A percentile compares a stretch with the other conserved stretches of the same genome.
These are phyloP conservation scores for Arrhamphus sclerolepis DNA, from an alignment of 2,797 vertebrate species.

Conservation along the genomic window DNA sequence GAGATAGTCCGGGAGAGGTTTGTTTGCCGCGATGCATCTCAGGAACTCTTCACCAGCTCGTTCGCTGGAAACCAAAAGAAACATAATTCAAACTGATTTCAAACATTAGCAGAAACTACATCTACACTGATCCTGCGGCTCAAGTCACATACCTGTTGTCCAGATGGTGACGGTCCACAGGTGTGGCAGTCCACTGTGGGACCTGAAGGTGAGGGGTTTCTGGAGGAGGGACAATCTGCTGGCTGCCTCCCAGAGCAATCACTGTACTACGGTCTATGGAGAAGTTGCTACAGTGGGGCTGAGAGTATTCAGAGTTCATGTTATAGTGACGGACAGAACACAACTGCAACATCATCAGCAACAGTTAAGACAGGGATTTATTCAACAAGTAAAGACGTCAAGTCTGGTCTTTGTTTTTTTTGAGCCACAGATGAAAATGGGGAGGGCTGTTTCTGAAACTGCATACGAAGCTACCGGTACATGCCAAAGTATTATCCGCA, in stretches of 20 bases:
- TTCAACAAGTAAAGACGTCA: no score
- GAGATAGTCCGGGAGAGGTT: conserved; percentile 74
- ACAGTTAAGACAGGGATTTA: not conserved
- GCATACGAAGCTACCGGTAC: no score
- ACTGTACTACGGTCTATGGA: conserved; percentile 64
- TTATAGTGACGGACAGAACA: conserved; percentile 48
- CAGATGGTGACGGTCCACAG: conserved; percentile 22
- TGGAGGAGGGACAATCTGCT: conserved; percentile 44
- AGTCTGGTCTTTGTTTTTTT: no score
- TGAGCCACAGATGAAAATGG: no score
- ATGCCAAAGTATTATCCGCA: no score
- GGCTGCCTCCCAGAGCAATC: conserved; percentile 54
- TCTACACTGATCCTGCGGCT: not conserved
- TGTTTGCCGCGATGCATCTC: conserved; percentile 75
- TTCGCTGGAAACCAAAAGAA: conserved; percentile 59
- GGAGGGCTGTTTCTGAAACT: no score
- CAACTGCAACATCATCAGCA: conserved; percentile 3
- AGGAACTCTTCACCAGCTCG: conserved; percentile 74
- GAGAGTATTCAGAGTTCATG: conserved; percentile 65
- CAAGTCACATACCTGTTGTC: conserved; percentile 57
- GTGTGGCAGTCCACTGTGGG: conserved; percentile 49
- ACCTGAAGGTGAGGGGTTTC: conserved; percentile 31
- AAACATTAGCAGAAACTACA: conserved; percentile 16
- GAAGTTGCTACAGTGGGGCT: conserved; percentile 70
- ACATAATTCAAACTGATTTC: conserved; percentile 13